Evolutionary conservation across 1,140 invertebrate genomes (phyloP).

Genomic region (Eumeta japonica): DNA sequence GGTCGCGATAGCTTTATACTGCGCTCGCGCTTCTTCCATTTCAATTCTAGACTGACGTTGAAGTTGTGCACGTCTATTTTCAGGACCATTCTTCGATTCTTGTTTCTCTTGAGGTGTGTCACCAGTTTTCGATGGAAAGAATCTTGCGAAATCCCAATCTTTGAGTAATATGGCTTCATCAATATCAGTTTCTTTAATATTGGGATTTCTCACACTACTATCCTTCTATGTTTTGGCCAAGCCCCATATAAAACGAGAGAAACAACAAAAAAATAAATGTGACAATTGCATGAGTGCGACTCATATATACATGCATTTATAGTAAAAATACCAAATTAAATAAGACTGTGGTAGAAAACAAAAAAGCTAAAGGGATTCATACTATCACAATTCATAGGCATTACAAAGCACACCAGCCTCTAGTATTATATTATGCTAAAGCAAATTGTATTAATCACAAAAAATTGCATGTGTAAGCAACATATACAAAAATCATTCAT

Average conservation of each 20-base stretch:
- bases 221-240: conserved; percentile 46
- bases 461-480: too few species aligned
- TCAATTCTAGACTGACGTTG: conserved; percentile 43
- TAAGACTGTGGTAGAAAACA: too few species aligned
- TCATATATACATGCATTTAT: too few species aligned
- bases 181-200: conserved; percentile 52
- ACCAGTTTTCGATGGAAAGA: conserved; percentile 65
- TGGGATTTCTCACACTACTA: too few species aligned
- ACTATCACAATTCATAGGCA: too few species aligned
- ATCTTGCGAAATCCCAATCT: conserved; percentile 81
- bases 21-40: conserved; percentile 47
- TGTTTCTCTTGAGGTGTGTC: conserved; percentile 39
- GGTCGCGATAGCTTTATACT: conserved; percentile 49
- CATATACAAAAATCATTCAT: too few species aligned
- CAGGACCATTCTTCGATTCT: conserved; percentile 39
- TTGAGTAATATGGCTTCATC: conserved; percentile 74
- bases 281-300: too few species aligned
- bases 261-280: conserved; percentile 32
- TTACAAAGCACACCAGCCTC: too few species aligned
- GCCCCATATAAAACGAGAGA: conserved; percentile 44
- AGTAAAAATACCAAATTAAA: too few species aligned
- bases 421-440: too few species aligned
- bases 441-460: too few species aligned
- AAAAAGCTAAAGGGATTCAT: too few species aligned
- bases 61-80: conserved; percentile 35